phyloP scores from a whole-genome alignment of 2,888 invertebrate genomes.

The Margaritifera margaritifera region DNA sequence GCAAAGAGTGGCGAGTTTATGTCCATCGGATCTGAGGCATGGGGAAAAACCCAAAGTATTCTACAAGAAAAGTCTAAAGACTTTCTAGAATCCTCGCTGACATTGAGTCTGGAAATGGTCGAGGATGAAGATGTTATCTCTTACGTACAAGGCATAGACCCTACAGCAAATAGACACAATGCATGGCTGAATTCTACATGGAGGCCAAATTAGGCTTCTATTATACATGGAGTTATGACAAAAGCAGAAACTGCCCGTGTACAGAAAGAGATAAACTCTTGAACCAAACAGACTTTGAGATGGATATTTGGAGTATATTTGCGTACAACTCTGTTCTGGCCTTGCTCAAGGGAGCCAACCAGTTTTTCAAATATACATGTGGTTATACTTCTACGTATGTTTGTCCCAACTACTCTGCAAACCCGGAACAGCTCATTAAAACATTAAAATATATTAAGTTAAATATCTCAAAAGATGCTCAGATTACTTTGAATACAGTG shows the following conservation, averaged over 20 bases:
- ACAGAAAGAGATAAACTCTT: background rate
- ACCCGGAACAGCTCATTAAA: too few relatives aligned
- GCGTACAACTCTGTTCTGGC: too few relatives aligned
- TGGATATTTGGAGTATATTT: slow-evolving; percentile 11
- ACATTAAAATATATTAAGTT: too few relatives aligned
- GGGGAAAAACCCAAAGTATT: slow-evolving; percentile 17
- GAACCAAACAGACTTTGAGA: slow-evolving; percentile 1
- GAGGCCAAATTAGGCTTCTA: slow-evolving; percentile 18
- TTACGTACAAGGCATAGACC: slow-evolving; percentile 9
- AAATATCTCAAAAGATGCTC: too few relatives aligned
- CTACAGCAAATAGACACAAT: slow-evolving; percentile 10
- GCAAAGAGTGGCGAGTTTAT: slow-evolving; percentile 27
- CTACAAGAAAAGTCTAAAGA: slow-evolving; percentile 10
- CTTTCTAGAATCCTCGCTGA: slow-evolving; percentile 23
- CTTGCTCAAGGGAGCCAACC: too few relatives aligned
- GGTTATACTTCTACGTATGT: too few relatives aligned
- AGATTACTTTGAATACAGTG: too few relatives aligned
- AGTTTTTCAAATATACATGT: too few relatives aligned
- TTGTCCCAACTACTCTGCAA: too few relatives aligned
- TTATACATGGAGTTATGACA: slow-evolving; percentile 22
- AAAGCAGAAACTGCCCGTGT: slow-evolving; percentile 9
- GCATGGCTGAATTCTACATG: slow-evolving; percentile 22
- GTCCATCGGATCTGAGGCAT: slow-evolving; percentile 40
- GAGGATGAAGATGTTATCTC: slow-evolving; percentile 7
- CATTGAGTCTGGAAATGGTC: slow-evolving; percentile 21